Conservation (phyloP, 2,888 invertebrate genomes). For the Drosophila ezoana region DNA sequence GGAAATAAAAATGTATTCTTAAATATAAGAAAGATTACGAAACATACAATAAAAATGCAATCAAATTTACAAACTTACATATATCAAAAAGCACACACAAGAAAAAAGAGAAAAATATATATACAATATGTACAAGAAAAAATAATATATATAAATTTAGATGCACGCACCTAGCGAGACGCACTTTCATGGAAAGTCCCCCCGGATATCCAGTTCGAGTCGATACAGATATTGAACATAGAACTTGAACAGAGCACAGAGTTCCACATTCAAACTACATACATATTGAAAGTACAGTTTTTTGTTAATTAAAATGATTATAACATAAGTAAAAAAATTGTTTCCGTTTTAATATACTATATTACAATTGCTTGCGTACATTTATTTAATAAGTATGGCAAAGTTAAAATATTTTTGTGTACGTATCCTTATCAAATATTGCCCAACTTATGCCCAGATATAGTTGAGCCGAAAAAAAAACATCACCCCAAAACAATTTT, state of each 20-base stretch:
- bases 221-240: slow-evolving; percentile 19
- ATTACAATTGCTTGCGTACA: slow-evolving; percentile 35
- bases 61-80: slow-evolving; percentile 65
- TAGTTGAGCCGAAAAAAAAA: slow-evolving; percentile 9
- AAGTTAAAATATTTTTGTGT: slow-evolving; percentile 43
- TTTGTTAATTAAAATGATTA: slow-evolving; percentile 36
- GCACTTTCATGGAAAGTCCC: slow-evolving; percentile 52
- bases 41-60: slow-evolving; percentile 71
- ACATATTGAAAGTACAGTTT: slow-evolving; percentile 30
- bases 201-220: slow-evolving; percentile 28
- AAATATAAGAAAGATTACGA: slow-evolving; percentile 33
- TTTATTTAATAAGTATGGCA: slow-evolving; percentile 39
- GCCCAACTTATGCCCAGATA: slow-evolving; percentile 11
- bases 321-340: slow-evolving; percentile 25
- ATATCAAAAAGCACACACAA: slow-evolving; percentile 39
- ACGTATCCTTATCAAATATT: slow-evolving; percentile 22
- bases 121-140: slow-evolving; percentile 33
- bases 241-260: slow-evolving; percentile 46
- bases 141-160: slow-evolving; percentile 38
- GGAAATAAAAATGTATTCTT: slow-evolving; percentile 11
- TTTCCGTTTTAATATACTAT: slow-evolving; percentile 29
- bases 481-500: slow-evolving; percentile 28
- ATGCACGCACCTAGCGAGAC: slow-evolving; percentile 65
- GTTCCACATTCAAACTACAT: slow-evolving; percentile 49
- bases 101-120: slow-evolving; percentile 15